Evolutionary conservation across 1,140 invertebrate species (phyloP), one percentile per base, ranked within the genome.

Genomic region (Drosophila pandora): DNA sequence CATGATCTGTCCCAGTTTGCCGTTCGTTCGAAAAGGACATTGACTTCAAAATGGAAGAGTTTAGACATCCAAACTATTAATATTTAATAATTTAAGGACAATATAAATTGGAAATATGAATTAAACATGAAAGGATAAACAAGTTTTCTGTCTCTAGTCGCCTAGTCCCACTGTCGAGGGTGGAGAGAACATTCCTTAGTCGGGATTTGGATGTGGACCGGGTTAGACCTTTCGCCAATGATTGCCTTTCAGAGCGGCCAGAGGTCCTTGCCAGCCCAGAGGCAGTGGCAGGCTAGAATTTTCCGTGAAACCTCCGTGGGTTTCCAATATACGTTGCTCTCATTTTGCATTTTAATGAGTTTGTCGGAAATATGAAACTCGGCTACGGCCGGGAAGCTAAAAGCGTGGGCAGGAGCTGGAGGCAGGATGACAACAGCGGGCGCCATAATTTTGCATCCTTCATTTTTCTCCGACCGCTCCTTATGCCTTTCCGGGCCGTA

Each of bases 281-380:
- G 41, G 5, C 13, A 21, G 41, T 8, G n/a, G 17, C 9, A 8
- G 41, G 32, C 32, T 48, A 22, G 48, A 39, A 52, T 52, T 57
- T 48, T 57, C 25, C 17, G 17, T 17, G 17, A 17, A 17, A 17
- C 17, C 43, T 32, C 32, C 9, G 3, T 12, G n/a, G 45, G 52
- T 57, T 57, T 57, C 64, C 65, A 79, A 88, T 87, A 69, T 64
- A 76, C 70, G 77, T 61, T 47, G 30, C 43, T 52, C 70, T 88
- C 83, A 83, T 83, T 87, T 87, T 88, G 75, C 82, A 87, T 87
- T 87, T 87, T 87, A 87, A 87, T 87, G 82, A 87, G 83, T 82
- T 88, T 48, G 59, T 47, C 63, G 58, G 81, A 84, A 84, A 81
- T 87, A 84, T 84, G 81, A 84, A 63, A 37, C 56, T 6, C 5